These are phyloP conservation scores for Chinchilla lanigera DNA, from an alignment of 2,113 vertebrate genomes.

Conservation along the genomic window DNA sequence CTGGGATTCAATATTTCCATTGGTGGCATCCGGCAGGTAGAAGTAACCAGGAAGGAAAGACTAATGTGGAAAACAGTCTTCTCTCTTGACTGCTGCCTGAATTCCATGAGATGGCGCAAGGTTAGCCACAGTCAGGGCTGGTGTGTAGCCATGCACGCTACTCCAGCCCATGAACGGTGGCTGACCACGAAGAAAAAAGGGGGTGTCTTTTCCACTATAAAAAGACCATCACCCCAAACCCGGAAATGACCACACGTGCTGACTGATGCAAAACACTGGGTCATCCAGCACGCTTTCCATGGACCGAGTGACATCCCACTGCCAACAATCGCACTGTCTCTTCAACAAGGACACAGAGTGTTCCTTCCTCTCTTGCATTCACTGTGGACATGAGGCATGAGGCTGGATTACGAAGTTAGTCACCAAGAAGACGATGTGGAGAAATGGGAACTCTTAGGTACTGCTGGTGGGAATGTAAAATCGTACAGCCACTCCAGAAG, in stretches of 20 bases:
- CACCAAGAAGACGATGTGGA: not conserved
- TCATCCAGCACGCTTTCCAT: accelerated
- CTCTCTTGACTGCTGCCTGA: not conserved
- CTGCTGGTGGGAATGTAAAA: no score
- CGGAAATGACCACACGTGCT: not conserved
- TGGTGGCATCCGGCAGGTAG: not conserved
- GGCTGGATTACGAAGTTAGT: not conserved
- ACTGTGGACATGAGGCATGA: not conserved
- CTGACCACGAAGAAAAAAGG: not conserved
- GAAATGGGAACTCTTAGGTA: not conserved
- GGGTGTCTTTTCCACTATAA: not conserved
- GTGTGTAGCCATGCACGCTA: not conserved
- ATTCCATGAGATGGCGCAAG: not conserved
- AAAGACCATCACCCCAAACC: not conserved
- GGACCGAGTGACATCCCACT: not conserved
- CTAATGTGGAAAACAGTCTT: not conserved
- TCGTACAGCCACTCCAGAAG: not conserved
- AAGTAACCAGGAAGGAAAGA: not conserved
- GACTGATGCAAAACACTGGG: not conserved
- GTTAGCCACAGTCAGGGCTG: not conserved
- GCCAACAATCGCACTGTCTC: not conserved
- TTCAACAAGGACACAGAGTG: not conserved
- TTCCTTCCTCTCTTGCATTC: not conserved
- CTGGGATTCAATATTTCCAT: not conserved
- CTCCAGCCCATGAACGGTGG: not conserved